phyloP scores from a whole-genome alignment of 2,797 vertebrate species.

The Typhlichthys eigenmanni region DNA sequence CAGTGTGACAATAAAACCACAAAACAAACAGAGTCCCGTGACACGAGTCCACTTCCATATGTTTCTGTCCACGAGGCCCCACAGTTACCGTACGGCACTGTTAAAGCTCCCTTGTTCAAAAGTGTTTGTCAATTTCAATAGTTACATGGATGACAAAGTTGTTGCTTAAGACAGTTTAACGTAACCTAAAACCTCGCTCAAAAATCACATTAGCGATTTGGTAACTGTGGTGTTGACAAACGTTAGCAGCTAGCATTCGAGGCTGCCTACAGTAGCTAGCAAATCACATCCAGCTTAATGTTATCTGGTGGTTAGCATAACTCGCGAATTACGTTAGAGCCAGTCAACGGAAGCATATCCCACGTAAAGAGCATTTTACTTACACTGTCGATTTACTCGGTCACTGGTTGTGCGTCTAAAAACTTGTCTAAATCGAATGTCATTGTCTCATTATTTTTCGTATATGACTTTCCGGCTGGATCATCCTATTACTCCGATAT shows the following conservation, averaged over 20 bases:
- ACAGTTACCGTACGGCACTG: slow-evolving; percentile 19
- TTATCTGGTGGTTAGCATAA: slow-evolving; percentile 59
- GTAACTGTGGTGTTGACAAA: not conserved
- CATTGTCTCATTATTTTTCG: slow-evolving; percentile 59
- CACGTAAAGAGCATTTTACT: slow-evolving; percentile 41
- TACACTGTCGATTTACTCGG: slow-evolving; percentile 59
- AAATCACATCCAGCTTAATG: slow-evolving; percentile 25
- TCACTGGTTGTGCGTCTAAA: slow-evolving; percentile 35
- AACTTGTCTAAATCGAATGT: slow-evolving; percentile 40
- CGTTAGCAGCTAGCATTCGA: slow-evolving; percentile 43
- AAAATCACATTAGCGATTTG: too few species aligned
- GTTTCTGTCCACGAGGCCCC: slow-evolving; percentile 65
- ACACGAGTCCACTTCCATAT: slow-evolving; percentile 46
- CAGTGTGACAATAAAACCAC: slow-evolving; percentile 63
- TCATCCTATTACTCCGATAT: slow-evolving; percentile 40
- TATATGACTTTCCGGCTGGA: slow-evolving; percentile 48
- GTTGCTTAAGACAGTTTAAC: not conserved
- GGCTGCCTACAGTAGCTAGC: slow-evolving; percentile 46
- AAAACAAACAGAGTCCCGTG: slow-evolving; percentile 51
- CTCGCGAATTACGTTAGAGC: slow-evolving; percentile 9
- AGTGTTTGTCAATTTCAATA: slow-evolving; percentile 17
- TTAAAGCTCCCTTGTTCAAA: slow-evolving; percentile 66
- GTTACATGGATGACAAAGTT: not conserved
- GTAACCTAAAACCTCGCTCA: too few species aligned
- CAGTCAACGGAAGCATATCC: slow-evolving; percentile 22